Evolutionary conservation across 1,140 invertebrate genomes (phyloP).

Genomic region (Brachionus calyciflorus): DNA sequence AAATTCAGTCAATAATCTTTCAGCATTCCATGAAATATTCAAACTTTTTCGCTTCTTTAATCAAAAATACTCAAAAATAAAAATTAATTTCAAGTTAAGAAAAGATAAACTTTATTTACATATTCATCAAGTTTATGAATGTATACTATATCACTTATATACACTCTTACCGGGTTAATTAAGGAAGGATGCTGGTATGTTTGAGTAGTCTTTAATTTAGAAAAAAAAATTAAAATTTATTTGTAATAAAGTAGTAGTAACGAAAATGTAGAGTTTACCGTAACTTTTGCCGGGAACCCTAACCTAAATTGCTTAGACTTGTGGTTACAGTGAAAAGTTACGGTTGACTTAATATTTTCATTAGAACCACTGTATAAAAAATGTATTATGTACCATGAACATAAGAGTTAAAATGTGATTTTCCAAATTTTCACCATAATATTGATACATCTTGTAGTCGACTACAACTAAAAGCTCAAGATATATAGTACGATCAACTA

Average conservation of each 20-base stretch:
- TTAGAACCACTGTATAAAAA: no score
- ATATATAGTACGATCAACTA: constrained; percentile 69
- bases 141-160: constrained; percentile 77
- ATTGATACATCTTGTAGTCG: constrained; percentile 79
- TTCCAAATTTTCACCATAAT: constrained; percentile 50
- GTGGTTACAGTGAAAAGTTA: no score
- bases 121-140: constrained; percentile 64
- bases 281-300: no score
- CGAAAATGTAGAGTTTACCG: no score
- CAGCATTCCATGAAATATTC: constrained; percentile 23
- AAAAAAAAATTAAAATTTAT: not conserved
- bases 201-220: constrained; percentile 45
- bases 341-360: no score
- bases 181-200: constrained; percentile 82
- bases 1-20: constrained; percentile 4
- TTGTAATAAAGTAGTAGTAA: not conserved
- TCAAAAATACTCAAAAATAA: not conserved
- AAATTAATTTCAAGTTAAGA: not conserved
- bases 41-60: not conserved
- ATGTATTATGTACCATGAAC: constrained; percentile 88
- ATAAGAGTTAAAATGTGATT: constrained; percentile 82
- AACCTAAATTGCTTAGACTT: no score
- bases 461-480: constrained; percentile 84
- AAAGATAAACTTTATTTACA: not conserved
- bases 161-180: constrained; percentile 82